phyloP scores from a whole-genome alignment of 1,140 invertebrate species.

The Steinernema feltiae region DNA sequence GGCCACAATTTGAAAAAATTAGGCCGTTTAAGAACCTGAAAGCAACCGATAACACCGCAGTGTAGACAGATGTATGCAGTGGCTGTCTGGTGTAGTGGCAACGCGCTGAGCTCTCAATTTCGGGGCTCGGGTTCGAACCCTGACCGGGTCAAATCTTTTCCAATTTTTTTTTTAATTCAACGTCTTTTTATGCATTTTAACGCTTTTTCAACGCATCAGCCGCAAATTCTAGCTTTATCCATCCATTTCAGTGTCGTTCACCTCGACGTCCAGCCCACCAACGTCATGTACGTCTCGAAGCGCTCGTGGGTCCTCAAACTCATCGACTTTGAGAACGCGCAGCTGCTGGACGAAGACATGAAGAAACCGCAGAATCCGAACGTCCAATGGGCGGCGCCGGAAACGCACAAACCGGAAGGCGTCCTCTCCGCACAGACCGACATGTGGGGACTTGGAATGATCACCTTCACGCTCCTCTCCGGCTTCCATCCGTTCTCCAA shows the following conservation, averaged over 20 bases:
- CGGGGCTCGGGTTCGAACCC: no score
- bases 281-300: conserved; percentile 85
- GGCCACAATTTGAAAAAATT: no score
- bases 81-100: no score
- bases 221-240: conserved; percentile 86
- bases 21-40: no score
- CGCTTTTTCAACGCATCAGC: no score
- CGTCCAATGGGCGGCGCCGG: conserved; percentile 69
- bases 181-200: no score
- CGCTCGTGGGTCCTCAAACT: conserved; percentile 75
- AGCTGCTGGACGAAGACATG: conserved; percentile 73
- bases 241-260: conserved; percentile 86
- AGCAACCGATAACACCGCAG: no score
- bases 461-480: conserved; percentile 86
- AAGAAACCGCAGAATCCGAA: conserved; percentile 43
- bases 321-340: conserved; percentile 79
- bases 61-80: no score
- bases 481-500: conserved; percentile 86
- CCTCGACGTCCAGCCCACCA: conserved; percentile 88
- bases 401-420: conserved; percentile 75
- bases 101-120: no score
- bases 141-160: no score
- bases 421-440: conserved; percentile 80
- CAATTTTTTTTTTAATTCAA: no score
- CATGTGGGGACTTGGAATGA: conserved; percentile 87